These are phyloP conservation scores for Nipponacmea schrenckii DNA, from an alignment of 2,888 invertebrate species.

Conservation along the genomic window DNA sequence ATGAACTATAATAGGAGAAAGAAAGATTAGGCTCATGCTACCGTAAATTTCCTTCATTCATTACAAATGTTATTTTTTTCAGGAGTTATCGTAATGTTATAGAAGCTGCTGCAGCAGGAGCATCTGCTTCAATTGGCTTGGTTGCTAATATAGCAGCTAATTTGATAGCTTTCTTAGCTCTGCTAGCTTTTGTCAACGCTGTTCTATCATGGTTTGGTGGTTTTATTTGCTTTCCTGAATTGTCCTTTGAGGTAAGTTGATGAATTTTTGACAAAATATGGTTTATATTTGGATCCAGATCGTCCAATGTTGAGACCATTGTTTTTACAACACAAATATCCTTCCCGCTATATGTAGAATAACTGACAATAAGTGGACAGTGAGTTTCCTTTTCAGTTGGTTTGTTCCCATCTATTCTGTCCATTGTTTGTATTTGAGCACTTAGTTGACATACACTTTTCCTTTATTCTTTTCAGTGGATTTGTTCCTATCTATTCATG, in stretches of 20 bases:
- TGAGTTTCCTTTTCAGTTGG: too few species aligned
- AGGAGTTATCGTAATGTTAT: slow-evolving; percentile 85
- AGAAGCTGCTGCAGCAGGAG: slow-evolving; percentile 92
- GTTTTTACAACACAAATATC: too few species aligned
- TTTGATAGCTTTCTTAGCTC: slow-evolving; percentile 90
- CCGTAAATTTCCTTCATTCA: too few species aligned
- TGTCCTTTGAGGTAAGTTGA: slow-evolving; percentile 59
- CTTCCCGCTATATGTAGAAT: too few species aligned
- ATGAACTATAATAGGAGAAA: too few species aligned
- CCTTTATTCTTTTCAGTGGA: slow-evolving; percentile 40
- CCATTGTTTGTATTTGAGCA: too few species aligned
- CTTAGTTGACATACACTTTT: too few species aligned
- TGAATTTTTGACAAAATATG: neutral
- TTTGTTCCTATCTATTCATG: slow-evolving; percentile 89
- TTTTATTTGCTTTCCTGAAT: slow-evolving; percentile 49
- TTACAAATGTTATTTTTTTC: slow-evolving; percentile 35
- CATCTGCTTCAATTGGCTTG: slow-evolving; percentile 81
- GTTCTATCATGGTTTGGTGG: slow-evolving; percentile 83
- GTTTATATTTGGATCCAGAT: too few species aligned
- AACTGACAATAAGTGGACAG: too few species aligned
- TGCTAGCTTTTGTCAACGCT: slow-evolving; percentile 85
- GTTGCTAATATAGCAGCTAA: slow-evolving; percentile 90
- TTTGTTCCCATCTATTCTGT: too few species aligned
- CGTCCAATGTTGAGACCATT: too few species aligned
- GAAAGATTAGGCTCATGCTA: too few species aligned